phyloP scores from a whole-genome alignment of 2,888 invertebrate genomes.

The Lutraria lutraria region DNA sequence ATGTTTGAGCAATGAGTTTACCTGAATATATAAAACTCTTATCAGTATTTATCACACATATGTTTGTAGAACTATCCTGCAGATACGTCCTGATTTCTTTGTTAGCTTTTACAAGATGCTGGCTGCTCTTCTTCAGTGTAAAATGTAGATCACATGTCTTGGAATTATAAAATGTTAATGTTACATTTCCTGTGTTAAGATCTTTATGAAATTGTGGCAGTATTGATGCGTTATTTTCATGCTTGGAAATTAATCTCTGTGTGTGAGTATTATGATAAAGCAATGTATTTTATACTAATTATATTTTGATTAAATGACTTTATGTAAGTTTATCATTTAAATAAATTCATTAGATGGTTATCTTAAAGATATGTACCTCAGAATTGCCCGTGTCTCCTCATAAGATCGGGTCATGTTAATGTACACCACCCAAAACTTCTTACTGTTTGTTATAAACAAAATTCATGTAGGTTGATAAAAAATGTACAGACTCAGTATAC shows the following conservation, averaged over 20 bases:
- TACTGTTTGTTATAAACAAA: too few species aligned
- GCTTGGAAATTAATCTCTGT: neutral
- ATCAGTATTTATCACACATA: slow-evolving; percentile 22
- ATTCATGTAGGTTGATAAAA: too few species aligned
- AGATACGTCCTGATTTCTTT: neutral
- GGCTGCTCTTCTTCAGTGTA: neutral
- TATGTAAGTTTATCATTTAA: too few species aligned
- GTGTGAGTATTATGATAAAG: neutral
- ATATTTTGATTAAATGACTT: too few species aligned
- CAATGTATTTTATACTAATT: too few species aligned
- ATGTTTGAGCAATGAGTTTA: neutral
- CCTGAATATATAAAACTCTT: slow-evolving; percentile 26
- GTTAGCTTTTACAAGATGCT: neutral
- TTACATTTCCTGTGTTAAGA: neutral
- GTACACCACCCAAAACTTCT: too few species aligned
- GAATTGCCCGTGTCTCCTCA: too few species aligned
- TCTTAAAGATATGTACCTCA: too few species aligned
- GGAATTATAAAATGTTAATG: slow-evolving; percentile 12
- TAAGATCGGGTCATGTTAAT: too few species aligned
- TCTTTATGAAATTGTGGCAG: neutral
- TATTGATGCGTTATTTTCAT: neutral
- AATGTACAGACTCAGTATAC: too few species aligned
- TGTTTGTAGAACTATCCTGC: neutral
- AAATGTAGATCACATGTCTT: neutral
- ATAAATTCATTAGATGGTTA: too few species aligned